Conservation (phyloP, 2,888 invertebrate species). For the Frankliniella fusca region DNA sequence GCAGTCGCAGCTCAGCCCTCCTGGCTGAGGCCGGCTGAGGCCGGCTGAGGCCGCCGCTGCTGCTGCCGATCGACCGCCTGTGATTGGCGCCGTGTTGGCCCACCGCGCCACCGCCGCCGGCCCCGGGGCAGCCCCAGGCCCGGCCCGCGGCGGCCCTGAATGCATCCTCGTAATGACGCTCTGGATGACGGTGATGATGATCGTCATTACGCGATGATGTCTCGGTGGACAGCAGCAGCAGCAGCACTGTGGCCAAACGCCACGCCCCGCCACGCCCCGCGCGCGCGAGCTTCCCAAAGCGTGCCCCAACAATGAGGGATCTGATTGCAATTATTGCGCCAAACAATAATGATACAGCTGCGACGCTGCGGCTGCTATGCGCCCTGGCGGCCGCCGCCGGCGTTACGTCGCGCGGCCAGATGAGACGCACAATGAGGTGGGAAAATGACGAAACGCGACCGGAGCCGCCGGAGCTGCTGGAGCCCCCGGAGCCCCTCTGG, state of each 20-base stretch:
- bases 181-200: neutral
- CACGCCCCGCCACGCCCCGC: neutral
- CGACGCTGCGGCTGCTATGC: neutral
- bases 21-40: too few species aligned
- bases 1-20: neutral
- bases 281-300: constrained; percentile 4
- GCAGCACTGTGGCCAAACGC: neutral
- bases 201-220: neutral
- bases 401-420: constrained; percentile 3
- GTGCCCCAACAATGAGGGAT: constrained; percentile 25
- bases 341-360: constrained; percentile 25
- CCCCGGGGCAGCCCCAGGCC: too few species aligned
- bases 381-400: too few species aligned
- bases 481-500: too few species aligned
- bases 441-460: constrained; percentile 16
- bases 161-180: neutral
- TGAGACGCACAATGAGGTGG: constrained; percentile 24
- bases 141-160: too few species aligned
- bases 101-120: neutral
- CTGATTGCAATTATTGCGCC: constrained; percentile 22
- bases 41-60: neutral
- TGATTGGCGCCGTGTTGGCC: neutral
- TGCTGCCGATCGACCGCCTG: neutral
- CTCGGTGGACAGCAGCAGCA: neutral
- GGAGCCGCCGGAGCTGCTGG: neutral